Conservation (phyloP, 2,888 invertebrate genomes). For the Kryphioiulus occultus region DNA sequence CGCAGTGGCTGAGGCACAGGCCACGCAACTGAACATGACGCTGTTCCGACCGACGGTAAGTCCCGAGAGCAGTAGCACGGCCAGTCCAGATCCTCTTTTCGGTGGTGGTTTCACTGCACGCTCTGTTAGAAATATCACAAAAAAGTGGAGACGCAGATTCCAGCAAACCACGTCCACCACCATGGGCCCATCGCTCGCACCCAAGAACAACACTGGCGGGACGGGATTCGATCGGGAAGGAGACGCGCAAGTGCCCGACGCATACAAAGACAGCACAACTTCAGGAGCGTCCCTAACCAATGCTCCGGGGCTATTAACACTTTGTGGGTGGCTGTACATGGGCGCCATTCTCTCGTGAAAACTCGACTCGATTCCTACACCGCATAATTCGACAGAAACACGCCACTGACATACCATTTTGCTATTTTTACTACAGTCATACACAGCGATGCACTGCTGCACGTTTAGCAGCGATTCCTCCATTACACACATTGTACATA, state of each 20-base stretch:
- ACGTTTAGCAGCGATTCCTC: not conserved
- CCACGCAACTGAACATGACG: constrained; percentile 83
- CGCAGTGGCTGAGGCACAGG: constrained; percentile 83
- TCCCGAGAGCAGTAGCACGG: not conserved
- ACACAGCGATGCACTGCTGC: not conserved
- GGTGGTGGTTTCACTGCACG: constrained; percentile 44
- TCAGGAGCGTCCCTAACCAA: not conserved
- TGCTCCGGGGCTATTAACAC: not conserved
- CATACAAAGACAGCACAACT: not conserved
- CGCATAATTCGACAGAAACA: not conserved
- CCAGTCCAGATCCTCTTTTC: not conserved
- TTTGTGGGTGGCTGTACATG: not conserved
- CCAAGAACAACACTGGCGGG: no score
- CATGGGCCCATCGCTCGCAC: not conserved
- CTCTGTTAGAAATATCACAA: not conserved
- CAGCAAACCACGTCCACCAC: not conserved
- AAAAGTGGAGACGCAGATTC: constrained; percentile 14
- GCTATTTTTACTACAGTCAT: not conserved
- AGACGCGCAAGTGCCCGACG: not conserved
- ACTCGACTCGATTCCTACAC: not conserved
- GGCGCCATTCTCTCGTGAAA: not conserved
- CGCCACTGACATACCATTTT: not conserved
- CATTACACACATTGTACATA: not conserved
- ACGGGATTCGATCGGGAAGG: not conserved
- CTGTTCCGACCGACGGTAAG: constrained; percentile 60